Evolutionary conservation across 2,888 invertebrate species (phyloP), one percentile per base, ranked within the genome.

Genomic region (Sympetrum striolatum): DNA sequence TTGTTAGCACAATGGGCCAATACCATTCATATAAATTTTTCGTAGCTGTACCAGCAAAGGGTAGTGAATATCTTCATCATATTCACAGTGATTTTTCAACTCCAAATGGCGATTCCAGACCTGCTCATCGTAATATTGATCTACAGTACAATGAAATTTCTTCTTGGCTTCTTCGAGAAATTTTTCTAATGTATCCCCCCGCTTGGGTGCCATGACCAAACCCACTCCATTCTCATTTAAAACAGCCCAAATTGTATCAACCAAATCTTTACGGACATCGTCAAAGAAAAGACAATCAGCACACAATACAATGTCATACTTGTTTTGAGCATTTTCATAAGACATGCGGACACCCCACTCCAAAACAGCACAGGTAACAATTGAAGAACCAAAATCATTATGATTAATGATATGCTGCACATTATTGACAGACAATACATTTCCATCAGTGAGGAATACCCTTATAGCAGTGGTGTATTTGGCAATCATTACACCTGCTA

Each of bases 271-370:
- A 81, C 97, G 94, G 0, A 96, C 96, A 91, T 97, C 96, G 93
- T 97, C 97, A 93, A 97, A 97, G 94, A 97, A 97, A 91, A 97
- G 93, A 93, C 97, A 97, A 93, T 97, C 97, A 1, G 97, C 97
- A 93, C 97, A 96, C 15, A 97, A 94, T 90, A 97, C 95, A 86
- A 96, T 94, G 93, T 97, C 97, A 93, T 96, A 97, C 91, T 95
- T 94, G 15, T 93, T 94, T 81, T 94, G 93, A 92, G 81, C 81
- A 81, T 81, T 64, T 73, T 73, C 82, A 44, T 64, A 81, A 31
- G 81, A 81, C 60, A 80, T 90, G 92, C 73, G 92, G 91, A 90
- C 92, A 92, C 18, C 93, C 93, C 6, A 93, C 93, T 91, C 92
- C 93, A 79, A 93, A 93, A 94, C 93, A 93, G 91, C 93, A 93